These are phyloP conservation scores for Parascotia fuliginaria DNA, from an alignment of 2,888 invertebrate genomes.

Conservation along the genomic window DNA sequence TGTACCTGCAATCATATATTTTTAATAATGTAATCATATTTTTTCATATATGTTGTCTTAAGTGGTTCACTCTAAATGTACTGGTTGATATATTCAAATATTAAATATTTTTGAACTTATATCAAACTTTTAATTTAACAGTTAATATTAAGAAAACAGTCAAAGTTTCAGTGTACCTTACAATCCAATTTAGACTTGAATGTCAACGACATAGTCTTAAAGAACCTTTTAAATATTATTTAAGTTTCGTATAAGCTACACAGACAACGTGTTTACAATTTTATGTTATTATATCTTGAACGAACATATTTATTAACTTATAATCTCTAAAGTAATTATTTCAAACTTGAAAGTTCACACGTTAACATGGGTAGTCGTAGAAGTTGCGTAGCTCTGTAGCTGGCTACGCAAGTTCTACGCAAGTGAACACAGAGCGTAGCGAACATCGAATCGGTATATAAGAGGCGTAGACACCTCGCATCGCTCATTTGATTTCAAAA, in stretches of 20 bases:
- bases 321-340: conserved; percentile 1
- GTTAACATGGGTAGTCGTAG: conserved; percentile 15
- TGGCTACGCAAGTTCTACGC: conserved; percentile 56
- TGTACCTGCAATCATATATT: too few relatives aligned
- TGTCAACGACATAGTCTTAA: too few relatives aligned
- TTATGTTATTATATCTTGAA: too few relatives aligned
- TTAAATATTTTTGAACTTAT: neutral
- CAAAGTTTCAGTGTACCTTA: neutral
- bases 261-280: too few relatives aligned
- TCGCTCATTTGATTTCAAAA: conserved; percentile 74
- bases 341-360: neutral
- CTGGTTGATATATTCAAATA: neutral
- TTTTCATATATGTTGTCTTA: too few relatives aligned
- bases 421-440: conserved; percentile 46
- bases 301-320: too few relatives aligned
- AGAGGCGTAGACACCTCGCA: conserved; percentile 58
- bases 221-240: too few relatives aligned
- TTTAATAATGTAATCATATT: too few relatives aligned
- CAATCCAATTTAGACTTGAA: too few relatives aligned
- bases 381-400: conserved; percentile 42
- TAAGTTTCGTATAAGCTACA: too few relatives aligned
- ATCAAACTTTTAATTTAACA: neutral
- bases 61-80: too few relatives aligned
- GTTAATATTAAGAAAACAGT: conserved; percentile 1
- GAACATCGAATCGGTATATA: conserved; percentile 66